phyloP scores from a whole-genome alignment of 2,113 vertebrate genomes.

The Pavo muticus region DNA sequence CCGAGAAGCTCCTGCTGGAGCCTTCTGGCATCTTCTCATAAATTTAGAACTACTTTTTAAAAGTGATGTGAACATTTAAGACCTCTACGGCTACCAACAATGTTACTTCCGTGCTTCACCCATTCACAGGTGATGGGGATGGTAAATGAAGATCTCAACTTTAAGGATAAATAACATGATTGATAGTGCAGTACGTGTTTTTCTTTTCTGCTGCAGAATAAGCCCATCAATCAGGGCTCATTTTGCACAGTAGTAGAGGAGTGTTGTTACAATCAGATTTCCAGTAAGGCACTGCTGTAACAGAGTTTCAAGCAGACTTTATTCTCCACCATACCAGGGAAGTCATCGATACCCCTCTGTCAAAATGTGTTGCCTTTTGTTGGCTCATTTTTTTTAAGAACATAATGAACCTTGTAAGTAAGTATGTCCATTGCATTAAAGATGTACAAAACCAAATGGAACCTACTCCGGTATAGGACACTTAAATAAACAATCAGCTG shows the following conservation, averaged over 20 bases:
- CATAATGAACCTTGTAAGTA: conserved; percentile 8
- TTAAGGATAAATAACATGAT: neutral
- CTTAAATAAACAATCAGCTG: conserved; percentile 59
- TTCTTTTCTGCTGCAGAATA: neutral
- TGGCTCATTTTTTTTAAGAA: conserved; percentile 26
- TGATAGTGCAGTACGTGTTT: fast-evolving
- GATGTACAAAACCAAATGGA: conserved; percentile 40
- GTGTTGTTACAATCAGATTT: neutral
- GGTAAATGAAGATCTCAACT: neutral
- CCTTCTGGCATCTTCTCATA: neutral
- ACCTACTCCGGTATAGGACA: conserved; percentile 9
- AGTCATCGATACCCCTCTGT: neutral
- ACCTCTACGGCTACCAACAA: fast-evolving
- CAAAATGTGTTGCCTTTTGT: conserved; percentile 9
- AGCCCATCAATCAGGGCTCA: neutral
- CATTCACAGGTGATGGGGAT: fast-evolving
- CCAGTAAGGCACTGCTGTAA: neutral
- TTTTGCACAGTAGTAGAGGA: neutral
- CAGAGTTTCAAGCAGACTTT: neutral
- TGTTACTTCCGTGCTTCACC: neutral
- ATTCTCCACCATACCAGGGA: neutral
- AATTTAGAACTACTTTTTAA: neutral
- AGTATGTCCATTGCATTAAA: conserved; percentile 35
- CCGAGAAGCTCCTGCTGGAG: neutral
- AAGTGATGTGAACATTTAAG: neutral